phyloP scores from a whole-genome alignment of 1,140 invertebrate genomes.

The Heliconius hewitsoni region DNA sequence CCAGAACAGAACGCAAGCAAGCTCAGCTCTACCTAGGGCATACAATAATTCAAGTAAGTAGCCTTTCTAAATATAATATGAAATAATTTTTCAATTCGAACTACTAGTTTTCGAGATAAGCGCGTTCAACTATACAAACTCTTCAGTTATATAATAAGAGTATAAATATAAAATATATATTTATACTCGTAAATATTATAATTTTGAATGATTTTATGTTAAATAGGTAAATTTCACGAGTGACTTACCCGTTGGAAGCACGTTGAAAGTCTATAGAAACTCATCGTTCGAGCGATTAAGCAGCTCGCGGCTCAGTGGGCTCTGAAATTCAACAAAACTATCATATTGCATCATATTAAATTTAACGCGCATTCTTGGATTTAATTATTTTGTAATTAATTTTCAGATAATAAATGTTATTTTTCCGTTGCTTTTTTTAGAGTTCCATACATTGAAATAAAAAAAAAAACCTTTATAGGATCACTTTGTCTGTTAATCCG shows the following conservation, averaged over 20 bases:
- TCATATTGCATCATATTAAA: slow-evolving; percentile 14
- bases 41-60: too few species aligned
- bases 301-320: slow-evolving; percentile 19
- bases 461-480: too few species aligned
- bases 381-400: slow-evolving; percentile 8
- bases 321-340: slow-evolving; percentile 25
- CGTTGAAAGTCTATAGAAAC: slow-evolving; percentile 19
- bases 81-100: too few species aligned
- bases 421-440: too few species aligned
- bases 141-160: too few species aligned
- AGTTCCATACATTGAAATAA: too few species aligned
- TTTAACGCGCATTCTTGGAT: not conserved
- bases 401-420: not conserved
- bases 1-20: too few species aligned
- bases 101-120: too few species aligned
- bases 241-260: not conserved
- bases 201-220: not conserved
- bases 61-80: too few species aligned
- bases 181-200: not conserved
- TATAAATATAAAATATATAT: not conserved
- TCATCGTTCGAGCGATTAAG: slow-evolving; percentile 25
- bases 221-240: slow-evolving; percentile 9
- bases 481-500: too few species aligned
- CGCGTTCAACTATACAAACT: too few species aligned
- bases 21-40: too few species aligned